Conservation (phyloP, 2,797 vertebrate genomes). For the Coilia nasus region DNA sequence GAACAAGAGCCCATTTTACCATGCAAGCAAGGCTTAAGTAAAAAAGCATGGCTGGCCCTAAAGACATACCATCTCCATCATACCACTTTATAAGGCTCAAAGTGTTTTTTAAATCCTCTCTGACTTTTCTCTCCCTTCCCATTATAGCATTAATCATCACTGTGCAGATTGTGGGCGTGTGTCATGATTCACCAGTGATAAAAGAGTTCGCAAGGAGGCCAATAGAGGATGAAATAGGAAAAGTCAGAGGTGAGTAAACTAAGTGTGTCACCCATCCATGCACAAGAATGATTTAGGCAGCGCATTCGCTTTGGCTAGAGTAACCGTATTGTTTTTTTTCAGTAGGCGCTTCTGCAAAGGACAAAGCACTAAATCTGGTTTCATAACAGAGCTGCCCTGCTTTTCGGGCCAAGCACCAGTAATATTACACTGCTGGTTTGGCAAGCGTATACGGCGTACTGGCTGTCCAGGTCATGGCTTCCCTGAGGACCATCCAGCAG, state of each 20-base stretch:
- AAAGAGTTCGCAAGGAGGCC: neutral
- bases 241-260: neutral
- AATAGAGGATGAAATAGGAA: neutral
- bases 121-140: neutral
- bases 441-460: neutral
- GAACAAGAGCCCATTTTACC: neutral
- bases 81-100: neutral
- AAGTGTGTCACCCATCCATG: neutral
- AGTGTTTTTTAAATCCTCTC: neutral
- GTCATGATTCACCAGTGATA: neutral
- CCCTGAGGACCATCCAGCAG: neutral
- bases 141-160: neutral
- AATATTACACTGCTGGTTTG: constrained; percentile 9
- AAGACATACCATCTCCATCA: neutral
- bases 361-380: constrained; percentile 32
- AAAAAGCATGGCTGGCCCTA: neutral
- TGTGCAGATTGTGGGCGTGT: neutral
- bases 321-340: neutral
- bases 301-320: neutral
- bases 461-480: neutral
- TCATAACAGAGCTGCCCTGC: neutral
- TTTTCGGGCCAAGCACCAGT: neutral
- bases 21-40: neutral
- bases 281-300: neutral
- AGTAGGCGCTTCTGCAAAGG: neutral